Conservation (phyloP, 2,113 vertebrate species). For the Callipepla squamata region DNA sequence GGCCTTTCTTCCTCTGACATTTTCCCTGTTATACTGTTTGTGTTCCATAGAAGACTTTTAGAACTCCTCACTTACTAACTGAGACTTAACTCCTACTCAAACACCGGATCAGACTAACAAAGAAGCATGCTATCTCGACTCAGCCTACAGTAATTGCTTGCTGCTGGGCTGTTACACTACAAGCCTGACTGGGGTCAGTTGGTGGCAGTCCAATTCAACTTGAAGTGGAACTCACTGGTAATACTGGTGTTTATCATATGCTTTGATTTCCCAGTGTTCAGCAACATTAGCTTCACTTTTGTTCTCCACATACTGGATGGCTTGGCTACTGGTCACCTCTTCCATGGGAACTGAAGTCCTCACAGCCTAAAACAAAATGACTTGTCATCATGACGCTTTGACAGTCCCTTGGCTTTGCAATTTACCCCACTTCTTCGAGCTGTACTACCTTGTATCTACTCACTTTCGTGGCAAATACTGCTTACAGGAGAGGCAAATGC, state of each 20-base stretch:
- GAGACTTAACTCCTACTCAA: neutral
- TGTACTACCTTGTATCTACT: neutral
- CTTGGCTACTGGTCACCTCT: neutral
- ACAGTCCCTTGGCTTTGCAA: neutral
- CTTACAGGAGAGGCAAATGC: neutral
- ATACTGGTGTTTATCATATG: neutral
- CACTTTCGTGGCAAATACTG: neutral
- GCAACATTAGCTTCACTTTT: neutral
- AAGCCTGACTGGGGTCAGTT: neutral
- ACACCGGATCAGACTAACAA: neutral
- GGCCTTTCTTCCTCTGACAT: neutral
- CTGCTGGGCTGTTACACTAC: neutral
- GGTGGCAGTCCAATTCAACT: neutral
- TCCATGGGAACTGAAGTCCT: neutral
- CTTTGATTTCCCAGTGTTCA: neutral
- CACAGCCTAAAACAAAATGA: neutral
- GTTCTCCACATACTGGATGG: neutral
- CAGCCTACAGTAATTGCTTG: neutral
- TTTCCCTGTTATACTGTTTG: neutral
- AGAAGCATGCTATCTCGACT: neutral
- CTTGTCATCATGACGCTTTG: neutral
- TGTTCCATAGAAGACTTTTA: neutral
- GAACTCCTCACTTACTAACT: neutral
- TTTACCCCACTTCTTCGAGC: neutral
- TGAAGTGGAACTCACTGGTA: neutral